Evolutionary conservation across 2,888 invertebrate species (phyloP).

Genomic region (Colletes collaris): DNA sequence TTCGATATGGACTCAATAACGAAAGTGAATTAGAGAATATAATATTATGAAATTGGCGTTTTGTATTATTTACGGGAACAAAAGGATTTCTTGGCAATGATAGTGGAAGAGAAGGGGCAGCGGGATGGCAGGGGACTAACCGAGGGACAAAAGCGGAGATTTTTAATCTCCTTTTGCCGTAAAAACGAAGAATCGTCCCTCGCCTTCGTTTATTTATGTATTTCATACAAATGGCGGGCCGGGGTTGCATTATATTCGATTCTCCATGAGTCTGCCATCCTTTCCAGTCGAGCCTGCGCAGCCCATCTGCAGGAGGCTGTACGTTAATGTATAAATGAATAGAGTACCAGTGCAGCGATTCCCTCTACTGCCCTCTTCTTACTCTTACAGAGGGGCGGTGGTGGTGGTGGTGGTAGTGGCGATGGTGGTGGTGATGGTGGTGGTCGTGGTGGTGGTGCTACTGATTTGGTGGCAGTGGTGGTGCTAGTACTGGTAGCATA

Average conservation of each 20-base stretch:
- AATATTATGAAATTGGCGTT: background rate
- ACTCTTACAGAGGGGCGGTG: slow-evolving; percentile 37
- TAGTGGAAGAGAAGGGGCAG: background rate
- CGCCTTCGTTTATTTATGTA: slow-evolving; percentile 64
- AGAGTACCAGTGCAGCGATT: slow-evolving; percentile 53
- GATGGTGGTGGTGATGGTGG: background rate
- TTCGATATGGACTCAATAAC: too few species aligned
- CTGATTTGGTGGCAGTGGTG: slow-evolving; percentile 3
- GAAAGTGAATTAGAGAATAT: background rate
- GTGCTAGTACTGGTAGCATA: slow-evolving; percentile 18
- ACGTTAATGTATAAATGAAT: slow-evolving; percentile 63
- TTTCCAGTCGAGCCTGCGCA: slow-evolving; percentile 52
- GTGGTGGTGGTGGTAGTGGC: slow-evolving; percentile 30
- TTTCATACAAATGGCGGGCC: slow-evolving; percentile 62
- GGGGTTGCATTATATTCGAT: slow-evolving; percentile 61
- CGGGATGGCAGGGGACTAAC: background rate
- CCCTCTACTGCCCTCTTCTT: slow-evolving; percentile 50
- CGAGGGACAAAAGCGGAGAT: slow-evolving; percentile 42
- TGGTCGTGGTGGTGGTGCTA: background rate
- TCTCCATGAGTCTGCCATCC: slow-evolving; percentile 53
- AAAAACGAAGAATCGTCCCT: slow-evolving; percentile 53
- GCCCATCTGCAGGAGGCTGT: slow-evolving; percentile 41
- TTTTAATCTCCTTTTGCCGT: slow-evolving; percentile 53
- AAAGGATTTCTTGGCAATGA: slow-evolving; percentile 22
- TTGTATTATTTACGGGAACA: slow-evolving; percentile 5